A percentile compares a stretch with the other conserved stretches of the same genome.
Evolutionary conservation across 2,888 invertebrate species (phyloP).

Genomic region (Teleiodes luculella): DNA sequence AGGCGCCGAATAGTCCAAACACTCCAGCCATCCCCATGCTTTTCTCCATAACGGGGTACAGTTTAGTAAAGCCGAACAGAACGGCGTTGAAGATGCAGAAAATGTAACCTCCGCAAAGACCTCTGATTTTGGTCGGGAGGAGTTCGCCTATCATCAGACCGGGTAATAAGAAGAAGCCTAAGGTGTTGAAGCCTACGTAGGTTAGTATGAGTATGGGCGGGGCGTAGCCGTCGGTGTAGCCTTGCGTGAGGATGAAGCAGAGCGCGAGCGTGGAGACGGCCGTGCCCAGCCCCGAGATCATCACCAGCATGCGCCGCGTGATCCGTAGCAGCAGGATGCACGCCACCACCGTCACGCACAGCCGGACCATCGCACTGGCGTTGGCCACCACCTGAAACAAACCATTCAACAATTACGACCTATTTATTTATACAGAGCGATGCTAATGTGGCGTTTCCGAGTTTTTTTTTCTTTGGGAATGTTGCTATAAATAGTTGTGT

Average conservation of each 20-base stretch:
- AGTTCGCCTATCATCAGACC: constrained; percentile 87
- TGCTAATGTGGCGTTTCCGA: too few species aligned
- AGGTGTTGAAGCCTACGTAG: constrained; percentile 86
- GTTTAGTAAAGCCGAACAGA: constrained; percentile 84
- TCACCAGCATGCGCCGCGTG: constrained; percentile 81
- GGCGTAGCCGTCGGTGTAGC: constrained; percentile 41
- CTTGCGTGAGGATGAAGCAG: constrained; percentile 51
- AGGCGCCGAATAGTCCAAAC: constrained; percentile 83
- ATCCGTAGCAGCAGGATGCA: constrained; percentile 82
- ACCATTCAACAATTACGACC: neutral
- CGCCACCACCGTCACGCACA: constrained; percentile 81
- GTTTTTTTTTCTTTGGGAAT: too few species aligned
- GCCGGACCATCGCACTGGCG: constrained; percentile 82
- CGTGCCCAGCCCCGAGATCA: constrained; percentile 83
- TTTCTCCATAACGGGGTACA: constrained; percentile 81
- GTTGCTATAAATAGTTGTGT: too few species aligned
- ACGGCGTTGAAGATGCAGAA: constrained; percentile 84
- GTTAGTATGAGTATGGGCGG: constrained; percentile 72
- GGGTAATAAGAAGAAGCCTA: constrained; percentile 85
- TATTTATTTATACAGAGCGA: too few species aligned
- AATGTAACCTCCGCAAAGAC: constrained; percentile 85
- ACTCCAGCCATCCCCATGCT: constrained; percentile 82
- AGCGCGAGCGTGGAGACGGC: constrained; percentile 81
- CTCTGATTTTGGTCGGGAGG: constrained; percentile 85
- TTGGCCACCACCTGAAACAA: constrained; percentile 78